These are phyloP conservation scores for Hymenopus coronatus DNA, from an alignment of 2,888 invertebrate genomes.

Conservation along the genomic window DNA sequence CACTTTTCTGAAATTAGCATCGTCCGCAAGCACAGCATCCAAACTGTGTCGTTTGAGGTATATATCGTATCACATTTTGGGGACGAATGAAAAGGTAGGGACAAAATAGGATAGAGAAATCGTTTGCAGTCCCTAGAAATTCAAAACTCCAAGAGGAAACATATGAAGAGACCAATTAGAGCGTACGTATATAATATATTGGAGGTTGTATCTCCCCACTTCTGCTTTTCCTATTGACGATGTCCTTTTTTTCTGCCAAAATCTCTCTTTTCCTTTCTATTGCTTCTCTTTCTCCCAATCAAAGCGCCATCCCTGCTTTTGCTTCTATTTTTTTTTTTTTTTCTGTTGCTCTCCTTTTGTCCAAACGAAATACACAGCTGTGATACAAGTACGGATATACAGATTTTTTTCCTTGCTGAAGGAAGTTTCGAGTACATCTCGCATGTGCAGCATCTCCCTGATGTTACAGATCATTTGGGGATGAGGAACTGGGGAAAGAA, in stretches of 20 bases:
- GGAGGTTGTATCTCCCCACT: neutral
- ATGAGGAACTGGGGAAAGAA: neutral
- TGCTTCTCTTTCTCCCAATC: neutral
- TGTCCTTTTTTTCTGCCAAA: neutral
- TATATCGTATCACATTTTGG: neutral
- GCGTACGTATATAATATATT: neutral
- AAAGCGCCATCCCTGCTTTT: neutral
- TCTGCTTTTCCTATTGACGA: neutral
- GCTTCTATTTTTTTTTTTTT: neutral
- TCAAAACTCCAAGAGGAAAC: neutral
- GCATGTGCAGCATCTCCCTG: neutral
- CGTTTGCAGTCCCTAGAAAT: neutral
- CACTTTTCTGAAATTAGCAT: neutral
- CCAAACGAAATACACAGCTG: neutral
- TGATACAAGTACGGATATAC: neutral
- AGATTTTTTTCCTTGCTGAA: neutral
- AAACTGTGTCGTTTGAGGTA: neutral
- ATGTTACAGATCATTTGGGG: constrained; percentile 11
- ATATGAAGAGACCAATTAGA: constrained; percentile 18
- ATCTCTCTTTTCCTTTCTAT: neutral
- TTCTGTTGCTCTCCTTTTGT: neutral
- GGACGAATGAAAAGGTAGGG: neutral
- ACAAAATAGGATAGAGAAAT: neutral
- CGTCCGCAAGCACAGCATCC: neutral
- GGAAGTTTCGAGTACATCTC: neutral